Evolutionary conservation across 2,888 invertebrate genomes (phyloP).

Genomic region (Athripsodes cinereus): DNA sequence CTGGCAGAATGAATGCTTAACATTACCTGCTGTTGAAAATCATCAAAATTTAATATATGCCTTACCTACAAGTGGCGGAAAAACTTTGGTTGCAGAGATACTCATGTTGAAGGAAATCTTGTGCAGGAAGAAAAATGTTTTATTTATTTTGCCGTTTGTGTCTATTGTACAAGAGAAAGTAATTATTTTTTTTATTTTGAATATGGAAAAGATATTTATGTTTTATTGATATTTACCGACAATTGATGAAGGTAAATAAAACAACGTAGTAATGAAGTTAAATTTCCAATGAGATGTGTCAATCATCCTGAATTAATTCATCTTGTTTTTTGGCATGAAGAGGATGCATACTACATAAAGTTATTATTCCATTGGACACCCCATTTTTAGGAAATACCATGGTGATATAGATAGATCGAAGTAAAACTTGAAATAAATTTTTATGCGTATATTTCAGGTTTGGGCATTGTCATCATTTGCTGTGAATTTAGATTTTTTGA

Average conservation of each 20-base stretch:
- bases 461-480: constrained; percentile 82
- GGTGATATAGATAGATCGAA: too few relatives aligned
- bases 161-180: constrained; percentile 98
- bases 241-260: too few relatives aligned
- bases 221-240: background rate
- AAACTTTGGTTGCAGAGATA: constrained; percentile 95
- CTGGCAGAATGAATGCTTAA: constrained; percentile 92
- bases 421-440: background rate
- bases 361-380: background rate
- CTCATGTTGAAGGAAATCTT: constrained; percentile 83
- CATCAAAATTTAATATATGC: constrained; percentile 85
- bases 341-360: too few relatives aligned
- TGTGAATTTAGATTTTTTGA: constrained; percentile 75
- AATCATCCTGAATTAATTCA: too few relatives aligned
- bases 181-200: constrained; percentile 21
- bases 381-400: background rate
- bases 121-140: constrained; percentile 70
- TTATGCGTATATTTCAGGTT: constrained; percentile 49
- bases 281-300: too few relatives aligned
- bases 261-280: too few relatives aligned
- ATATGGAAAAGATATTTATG: too few relatives aligned
- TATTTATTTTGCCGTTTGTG: constrained; percentile 91
- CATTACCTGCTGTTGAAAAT: constrained; percentile 63
- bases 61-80: constrained; percentile 94
- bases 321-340: too few relatives aligned